Base-by-base conservation (phyloP, 1,140 invertebrate genomes). In the Radopholus similis region DNA sequence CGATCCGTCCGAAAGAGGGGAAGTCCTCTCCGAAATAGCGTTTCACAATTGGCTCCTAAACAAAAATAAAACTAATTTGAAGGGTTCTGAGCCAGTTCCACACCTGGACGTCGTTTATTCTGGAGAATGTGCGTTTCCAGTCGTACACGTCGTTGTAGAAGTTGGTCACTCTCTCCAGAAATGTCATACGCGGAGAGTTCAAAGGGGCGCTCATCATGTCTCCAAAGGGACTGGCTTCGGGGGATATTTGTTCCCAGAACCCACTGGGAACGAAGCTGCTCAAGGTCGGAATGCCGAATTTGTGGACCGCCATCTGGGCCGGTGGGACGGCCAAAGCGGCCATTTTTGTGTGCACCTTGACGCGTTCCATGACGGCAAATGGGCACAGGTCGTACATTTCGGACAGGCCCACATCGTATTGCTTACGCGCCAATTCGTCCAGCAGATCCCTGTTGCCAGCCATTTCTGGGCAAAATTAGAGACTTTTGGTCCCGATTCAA, bases 231-330 rank as follows among this genome's bases (percentile, higher is more conserved):
- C n/a, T n/a, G n/a, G n/a, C 15, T 35, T 62, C 11, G 15, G 35
- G 35, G 34, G 23, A 44, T 32, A 23, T 13, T 62, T 21, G n/a
- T 13, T 42, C 26, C 18, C 4, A 47, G 30, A 47, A 62, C 4
- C 64, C 23, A 68, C 64, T 66, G 53, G 66, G 66, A 4, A 68
- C 49, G 30, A 66, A 68, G 30, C 66, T 68, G 34, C 28, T 15
- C 5, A 68, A 32, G 34, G 28, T 56, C 4, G 66, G 66, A 1
- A 68, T 68, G 30, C 55, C 65, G 32, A 68, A 68, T 32, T 54
- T 18, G 9, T 4, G 21, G 21, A n/a, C 66, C n/a, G 6, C 47
- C 35, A 70, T 40, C 47, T 67, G 62, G 0, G n/a, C 13, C 34
- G 54, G n/a, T 4, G 62, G 66, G 28, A 68, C 32, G 1, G 66